phyloP scores from a whole-genome alignment of 2,888 invertebrate genomes.

The Lasioglossum zephyrum region DNA sequence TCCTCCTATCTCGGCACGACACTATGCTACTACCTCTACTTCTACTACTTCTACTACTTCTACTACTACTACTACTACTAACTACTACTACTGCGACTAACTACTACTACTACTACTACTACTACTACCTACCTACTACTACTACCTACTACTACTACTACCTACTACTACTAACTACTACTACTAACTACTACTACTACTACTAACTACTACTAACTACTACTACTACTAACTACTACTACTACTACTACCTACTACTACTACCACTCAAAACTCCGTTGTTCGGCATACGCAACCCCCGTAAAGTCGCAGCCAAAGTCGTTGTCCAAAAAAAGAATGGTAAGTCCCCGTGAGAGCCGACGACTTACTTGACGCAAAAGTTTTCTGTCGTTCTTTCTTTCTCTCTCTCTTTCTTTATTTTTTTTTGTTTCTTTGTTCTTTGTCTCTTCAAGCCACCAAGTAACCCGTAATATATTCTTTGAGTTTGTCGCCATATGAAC shows the following conservation, averaged over 20 bases:
- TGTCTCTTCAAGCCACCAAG: constrained; percentile 50
- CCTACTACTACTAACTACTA: background rate
- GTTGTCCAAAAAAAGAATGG: constrained; percentile 85
- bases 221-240: constrained; percentile 4
- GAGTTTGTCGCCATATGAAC: constrained; percentile 12
- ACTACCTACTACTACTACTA: constrained; percentile 52
- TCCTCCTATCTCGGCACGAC: constrained; percentile 84
- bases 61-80: constrained; percentile 68
- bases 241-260: constrained; percentile 71
- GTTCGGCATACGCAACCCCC: constrained; percentile 83
- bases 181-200: constrained; percentile 2
- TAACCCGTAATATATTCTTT: constrained; percentile 52
- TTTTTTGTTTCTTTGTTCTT: background rate
- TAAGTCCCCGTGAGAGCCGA: constrained; percentile 83
- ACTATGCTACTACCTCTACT: constrained; percentile 83
- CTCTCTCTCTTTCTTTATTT: background rate
- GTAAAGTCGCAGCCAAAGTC: constrained; percentile 85
- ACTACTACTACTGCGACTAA: constrained; percentile 74
- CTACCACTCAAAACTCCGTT: constrained; percentile 84
- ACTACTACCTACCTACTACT: background rate
- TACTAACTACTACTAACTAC: constrained; percentile 73
- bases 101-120: constrained; percentile 59
- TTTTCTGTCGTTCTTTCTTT: constrained; percentile 11
- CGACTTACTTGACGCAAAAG: constrained; percentile 83
- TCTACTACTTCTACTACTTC: constrained; percentile 78